Evolutionary conservation across 30 jellyfish, hydroid and myxozoan genomes (phyloP), one percentile per base, ranked within the genome.

Genomic region (Cassiopea andromeda): DNA sequence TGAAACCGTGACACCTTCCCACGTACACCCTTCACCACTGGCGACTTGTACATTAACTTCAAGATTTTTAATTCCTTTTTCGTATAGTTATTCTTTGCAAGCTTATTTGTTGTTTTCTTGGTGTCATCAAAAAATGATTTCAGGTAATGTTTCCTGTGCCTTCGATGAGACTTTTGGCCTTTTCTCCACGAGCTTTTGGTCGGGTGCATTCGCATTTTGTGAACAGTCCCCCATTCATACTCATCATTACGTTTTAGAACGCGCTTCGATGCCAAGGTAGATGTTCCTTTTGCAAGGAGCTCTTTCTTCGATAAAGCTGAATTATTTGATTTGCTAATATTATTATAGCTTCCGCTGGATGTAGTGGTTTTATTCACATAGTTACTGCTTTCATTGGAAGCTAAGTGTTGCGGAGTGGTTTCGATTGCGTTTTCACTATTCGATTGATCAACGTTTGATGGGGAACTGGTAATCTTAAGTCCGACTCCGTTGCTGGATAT

Each of bases 31-130:
- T 72, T 38, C 44, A 85, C 73, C 54, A 73, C 59, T 7, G 93
- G 93, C 1, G 93, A 85, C 61, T 73, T 75, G 58, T 27, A 87
- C 94, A 87, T 87, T 68, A 87, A 81, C 60, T 87, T 78, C 74
- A 87, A 49, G 1, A 87, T 87, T 1, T 73, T 69, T 71, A 77
- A 1, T 38, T 87, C 94, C 17, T 76, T 70, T 38, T 69, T 46
- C 0, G 84, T 68, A 81, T 87, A 87, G 47, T 80, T 69, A 38
- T 69, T n/a, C 58, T 57, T 50, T 14, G 57, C 74, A 61, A 44
- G 68, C 14, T 58, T 50, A 69, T 44, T 69, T 54, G 16, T 0
- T 27, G n/a, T 66, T 8, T 60, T 19, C 60, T 80, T 60, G n/a
- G 43, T 80, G 15, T 38, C 60, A 5, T 68, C 78, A 7, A 69